Percentiles rank a stretch among this genome's conserved stretches.
phyloP scores from a whole-genome alignment of 2,113 vertebrate genomes.

The Gyps fulvus region DNA sequence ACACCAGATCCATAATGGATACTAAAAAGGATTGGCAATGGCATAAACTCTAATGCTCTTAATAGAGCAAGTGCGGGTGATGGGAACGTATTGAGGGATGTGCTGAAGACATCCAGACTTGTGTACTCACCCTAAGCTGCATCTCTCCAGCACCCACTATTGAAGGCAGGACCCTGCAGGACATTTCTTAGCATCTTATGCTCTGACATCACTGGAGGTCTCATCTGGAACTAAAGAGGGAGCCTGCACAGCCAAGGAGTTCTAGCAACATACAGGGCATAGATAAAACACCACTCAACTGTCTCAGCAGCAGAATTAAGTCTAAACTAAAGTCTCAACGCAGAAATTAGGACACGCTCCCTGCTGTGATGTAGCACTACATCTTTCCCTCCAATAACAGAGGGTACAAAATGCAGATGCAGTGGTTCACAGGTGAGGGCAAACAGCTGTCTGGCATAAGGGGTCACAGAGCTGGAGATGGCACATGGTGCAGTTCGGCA shows the following conservation, averaged over 20 bases:
- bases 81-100: fast-evolving
- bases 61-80: background rate
- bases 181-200: background rate
- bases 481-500: background rate
- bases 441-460: background rate
- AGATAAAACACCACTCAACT: background rate
- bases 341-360: background rate
- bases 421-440: background rate
- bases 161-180: background rate
- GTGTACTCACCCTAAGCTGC: background rate
- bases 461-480: background rate
- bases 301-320: background rate
- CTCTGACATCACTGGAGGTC: background rate
- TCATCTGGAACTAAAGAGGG: background rate
- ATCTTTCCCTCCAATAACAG: background rate
- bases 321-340: background rate
- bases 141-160: background rate
- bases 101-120: background rate
- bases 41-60: background rate
- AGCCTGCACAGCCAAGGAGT: background rate
- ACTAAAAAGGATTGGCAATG: background rate
- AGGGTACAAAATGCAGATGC: background rate
- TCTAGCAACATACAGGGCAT: background rate
- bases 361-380: background rate
- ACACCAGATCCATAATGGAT: background rate